Evolutionary conservation across 2,113 vertebrate species (phyloP).

Genomic region (Hydropotes inermis): DNA sequence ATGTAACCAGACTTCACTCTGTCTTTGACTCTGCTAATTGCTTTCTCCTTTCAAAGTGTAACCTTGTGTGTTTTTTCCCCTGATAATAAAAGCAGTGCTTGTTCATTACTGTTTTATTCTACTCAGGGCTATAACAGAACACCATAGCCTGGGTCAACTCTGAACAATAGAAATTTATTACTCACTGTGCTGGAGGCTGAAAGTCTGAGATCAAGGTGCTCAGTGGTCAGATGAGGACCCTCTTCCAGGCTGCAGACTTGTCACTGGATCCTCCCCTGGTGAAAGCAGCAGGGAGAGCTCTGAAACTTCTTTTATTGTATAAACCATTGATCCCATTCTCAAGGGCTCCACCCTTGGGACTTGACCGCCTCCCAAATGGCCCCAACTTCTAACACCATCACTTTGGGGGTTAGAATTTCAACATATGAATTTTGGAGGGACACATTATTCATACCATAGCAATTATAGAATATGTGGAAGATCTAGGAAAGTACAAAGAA

Average conservation of each 20-base stretch:
- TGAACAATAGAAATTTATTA: background rate
- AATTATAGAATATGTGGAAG: background rate
- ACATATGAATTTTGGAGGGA: background rate
- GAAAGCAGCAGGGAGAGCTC: background rate
- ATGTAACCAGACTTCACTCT: background rate
- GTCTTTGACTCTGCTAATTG: background rate
- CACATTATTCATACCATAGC: background rate
- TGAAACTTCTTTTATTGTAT: background rate
- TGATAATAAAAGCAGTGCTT: background rate
- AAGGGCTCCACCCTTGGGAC: background rate
- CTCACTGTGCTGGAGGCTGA: background rate
- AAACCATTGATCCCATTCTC: background rate
- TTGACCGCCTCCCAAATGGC: background rate
- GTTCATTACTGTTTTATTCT: background rate
- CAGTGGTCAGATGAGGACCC: background rate
- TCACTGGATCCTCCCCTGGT: background rate
- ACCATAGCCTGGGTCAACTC: background rate
- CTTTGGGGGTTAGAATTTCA: background rate
- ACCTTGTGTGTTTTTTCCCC: background rate
- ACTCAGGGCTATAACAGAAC: background rate
- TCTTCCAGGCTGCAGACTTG: background rate
- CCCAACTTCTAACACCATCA: background rate
- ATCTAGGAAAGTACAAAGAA: background rate
- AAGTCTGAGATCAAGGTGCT: background rate
- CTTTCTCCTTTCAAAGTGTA: conserved; percentile 2